Conservation (phyloP, 2,113 vertebrate species). For the Cavia aperea region DNA sequence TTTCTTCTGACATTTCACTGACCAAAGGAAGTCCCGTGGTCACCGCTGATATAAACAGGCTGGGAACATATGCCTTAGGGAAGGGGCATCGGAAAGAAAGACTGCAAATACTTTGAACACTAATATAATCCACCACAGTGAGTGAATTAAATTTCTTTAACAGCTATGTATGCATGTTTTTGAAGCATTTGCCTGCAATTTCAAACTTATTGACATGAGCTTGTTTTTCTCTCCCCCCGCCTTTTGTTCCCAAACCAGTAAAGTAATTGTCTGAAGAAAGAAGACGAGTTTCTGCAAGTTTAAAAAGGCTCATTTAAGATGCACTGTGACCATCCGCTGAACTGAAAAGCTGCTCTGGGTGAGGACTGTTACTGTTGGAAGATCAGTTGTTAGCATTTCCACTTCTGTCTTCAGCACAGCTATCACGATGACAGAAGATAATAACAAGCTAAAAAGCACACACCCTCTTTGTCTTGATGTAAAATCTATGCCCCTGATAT, state of each 20-base stretch:
- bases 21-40: not conserved
- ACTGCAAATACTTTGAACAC: not conserved
- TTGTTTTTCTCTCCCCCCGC: not conserved
- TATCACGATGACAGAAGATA: not conserved
- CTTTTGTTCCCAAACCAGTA: not conserved
- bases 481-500: not conserved
- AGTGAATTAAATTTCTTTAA: constrained; percentile 13
- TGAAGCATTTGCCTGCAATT: not conserved
- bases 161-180: not conserved
- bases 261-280: constrained; percentile 7
- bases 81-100: not conserved
- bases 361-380: not conserved
- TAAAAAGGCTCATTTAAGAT: not conserved
- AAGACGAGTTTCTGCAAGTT: not conserved
- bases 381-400: not conserved
- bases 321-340: not conserved
- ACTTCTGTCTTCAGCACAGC: not conserved
- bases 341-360: not conserved
- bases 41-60: not conserved
- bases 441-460: not conserved
- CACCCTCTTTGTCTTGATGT: not conserved
- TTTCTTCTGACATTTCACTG: not conserved
- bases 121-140: not conserved
- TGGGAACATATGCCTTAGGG: not conserved
- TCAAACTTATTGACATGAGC: not conserved